Evolutionary conservation across 2,888 invertebrate species (phyloP), one percentile per base, ranked within the genome.

Genomic region (Drosophila greeni): DNA sequence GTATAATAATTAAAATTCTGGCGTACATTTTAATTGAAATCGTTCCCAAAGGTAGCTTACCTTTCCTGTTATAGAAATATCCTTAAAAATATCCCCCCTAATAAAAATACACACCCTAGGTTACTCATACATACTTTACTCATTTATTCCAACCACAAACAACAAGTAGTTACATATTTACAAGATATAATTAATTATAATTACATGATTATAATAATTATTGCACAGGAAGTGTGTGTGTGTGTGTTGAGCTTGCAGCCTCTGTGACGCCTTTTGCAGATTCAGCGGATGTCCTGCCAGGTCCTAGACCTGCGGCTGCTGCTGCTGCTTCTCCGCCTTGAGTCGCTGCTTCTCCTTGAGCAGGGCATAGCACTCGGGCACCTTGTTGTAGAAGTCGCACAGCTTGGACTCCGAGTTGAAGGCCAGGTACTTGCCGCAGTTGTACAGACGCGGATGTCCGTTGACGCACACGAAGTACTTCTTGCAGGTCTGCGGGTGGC

Each of bases 391-490:
- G 71, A 86, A 88, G 60, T 95, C 94, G 80, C 96, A 97, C 26
- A 91, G 89, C 55, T 92, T 92, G 2, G 91, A 92, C 33, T 92
- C 87, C 8, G 94, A 93, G 85, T 95, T 95, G 88, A 94, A 97
- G 1, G 94, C 95, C 34, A 92, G 90, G 73, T 93, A 94, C 57
- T 92, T 92, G 8, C 95, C 95, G 85, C 96, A 97, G 72, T 92
- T 92, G 71, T 94, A 91, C 16, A 94, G 90, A 34, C 96, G 91
- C 0, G 96, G 96, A 70, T 91, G 92, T 23, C 92, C 92, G 31
- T 93, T 91, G 1, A 95, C 91, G 85, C 96, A 96, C 39, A 95
- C 90, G 89, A 93, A 96, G 86, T 94, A 96, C 72, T 92, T 92
- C 84, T 94, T 94, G 86, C 95, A 96, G 82, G 94, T 93, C 18